Conservation (phyloP, 1,140 invertebrate genomes). For the Chlorops oryzae region DNA sequence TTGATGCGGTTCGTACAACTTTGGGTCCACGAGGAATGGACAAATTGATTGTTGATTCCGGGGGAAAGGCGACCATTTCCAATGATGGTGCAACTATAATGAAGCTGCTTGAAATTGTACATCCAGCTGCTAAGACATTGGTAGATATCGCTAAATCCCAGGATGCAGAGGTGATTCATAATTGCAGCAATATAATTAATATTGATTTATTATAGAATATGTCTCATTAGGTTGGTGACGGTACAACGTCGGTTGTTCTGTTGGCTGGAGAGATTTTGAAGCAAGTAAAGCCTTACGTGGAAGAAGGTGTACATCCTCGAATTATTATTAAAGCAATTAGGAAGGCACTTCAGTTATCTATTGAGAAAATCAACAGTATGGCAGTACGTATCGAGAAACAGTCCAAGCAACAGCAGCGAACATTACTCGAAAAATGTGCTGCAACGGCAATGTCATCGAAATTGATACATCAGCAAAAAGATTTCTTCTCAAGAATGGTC, state of each 20-base stretch:
- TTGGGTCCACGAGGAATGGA: slow-evolving; percentile 98
- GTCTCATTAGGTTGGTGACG: slow-evolving; percentile 82
- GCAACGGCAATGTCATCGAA: slow-evolving; percentile 95
- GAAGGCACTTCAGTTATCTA: slow-evolving; percentile 70
- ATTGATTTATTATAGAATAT: slow-evolving; percentile 5
- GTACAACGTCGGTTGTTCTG: slow-evolving; percentile 93
- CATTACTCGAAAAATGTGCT: slow-evolving; percentile 89
- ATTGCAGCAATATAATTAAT: background rate
- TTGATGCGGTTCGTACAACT: slow-evolving; percentile 92
- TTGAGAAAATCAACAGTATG: slow-evolving; percentile 80
- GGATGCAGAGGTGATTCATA: slow-evolving; percentile 85
- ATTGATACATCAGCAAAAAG: slow-evolving; percentile 89
- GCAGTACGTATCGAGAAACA: slow-evolving; percentile 73
- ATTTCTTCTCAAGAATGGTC: slow-evolving; percentile 95
- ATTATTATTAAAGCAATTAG: slow-evolving; percentile 84
- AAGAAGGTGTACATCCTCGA: slow-evolving; percentile 94
- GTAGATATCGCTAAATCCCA: slow-evolving; percentile 99
- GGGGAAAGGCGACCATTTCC: slow-evolving; percentile 91
- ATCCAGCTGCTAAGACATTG: slow-evolving; percentile 94
- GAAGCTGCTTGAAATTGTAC: slow-evolving; percentile 94
- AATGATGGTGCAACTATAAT: slow-evolving; percentile 99
- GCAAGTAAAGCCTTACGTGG: slow-evolving; percentile 89
- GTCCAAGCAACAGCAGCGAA: slow-evolving; percentile 54
- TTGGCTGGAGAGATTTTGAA: slow-evolving; percentile 94
- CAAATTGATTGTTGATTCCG: slow-evolving; percentile 90